These are phyloP conservation scores for Lutjanus campechanus DNA, from an alignment of 2,797 vertebrate genomes.

Conservation along the genomic window DNA sequence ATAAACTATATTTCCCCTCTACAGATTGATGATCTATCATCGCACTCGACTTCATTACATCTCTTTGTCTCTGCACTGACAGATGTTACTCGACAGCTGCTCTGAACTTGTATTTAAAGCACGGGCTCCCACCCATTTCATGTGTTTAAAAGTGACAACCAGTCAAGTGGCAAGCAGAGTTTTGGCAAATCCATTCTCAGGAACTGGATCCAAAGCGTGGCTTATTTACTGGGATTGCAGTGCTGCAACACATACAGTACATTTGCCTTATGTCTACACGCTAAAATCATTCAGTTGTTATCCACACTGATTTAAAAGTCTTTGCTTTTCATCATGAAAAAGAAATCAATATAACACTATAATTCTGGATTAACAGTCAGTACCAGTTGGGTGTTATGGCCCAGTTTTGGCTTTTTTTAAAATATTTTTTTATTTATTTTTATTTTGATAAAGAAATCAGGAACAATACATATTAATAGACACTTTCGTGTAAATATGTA, in stretches of 20 bases:
- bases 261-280: neutral
- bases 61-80: constrained; percentile 33
- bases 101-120: constrained; percentile 37
- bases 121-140: constrained; percentile 18
- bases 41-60: neutral
- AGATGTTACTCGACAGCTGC: constrained; percentile 45
- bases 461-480: too few relatives aligned
- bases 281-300: neutral
- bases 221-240: neutral
- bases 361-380: neutral
- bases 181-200: constrained; percentile 26
- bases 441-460: too few relatives aligned
- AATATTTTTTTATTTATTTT: too few relatives aligned
- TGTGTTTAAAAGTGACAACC: constrained; percentile 29
- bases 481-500: too few relatives aligned
- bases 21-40: neutral
- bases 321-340: too few relatives aligned
- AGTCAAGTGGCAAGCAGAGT: constrained; percentile 27
- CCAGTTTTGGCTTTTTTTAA: neutral
- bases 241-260: neutral
- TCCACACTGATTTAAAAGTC: too few relatives aligned
- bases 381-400: neutral
- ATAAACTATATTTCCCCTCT: neutral
- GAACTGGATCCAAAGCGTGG: too few relatives aligned
- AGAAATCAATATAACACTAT: neutral